phyloP scores from a whole-genome alignment of 2,113 vertebrate genomes.

The Steatornis caripensis region DNA sequence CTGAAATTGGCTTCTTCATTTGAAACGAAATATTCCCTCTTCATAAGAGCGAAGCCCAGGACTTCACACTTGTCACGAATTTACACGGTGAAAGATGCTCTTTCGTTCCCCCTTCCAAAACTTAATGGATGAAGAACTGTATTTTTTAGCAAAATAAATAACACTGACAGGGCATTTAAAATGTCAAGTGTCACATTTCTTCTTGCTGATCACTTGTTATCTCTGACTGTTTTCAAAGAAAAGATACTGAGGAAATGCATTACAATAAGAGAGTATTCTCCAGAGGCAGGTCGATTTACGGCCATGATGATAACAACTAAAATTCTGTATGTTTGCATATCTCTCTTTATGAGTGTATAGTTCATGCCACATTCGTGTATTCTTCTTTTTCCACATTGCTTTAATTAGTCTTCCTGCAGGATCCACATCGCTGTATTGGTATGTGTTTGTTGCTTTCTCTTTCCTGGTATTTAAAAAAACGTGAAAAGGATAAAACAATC shows the following conservation, averaged over 20 bases:
- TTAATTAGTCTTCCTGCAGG: background rate
- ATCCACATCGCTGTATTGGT: background rate
- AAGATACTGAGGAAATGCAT: background rate
- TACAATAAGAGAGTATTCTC: background rate
- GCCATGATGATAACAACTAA: background rate
- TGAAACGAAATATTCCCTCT: background rate
- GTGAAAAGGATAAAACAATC: background rate
- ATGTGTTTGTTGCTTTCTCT: background rate
- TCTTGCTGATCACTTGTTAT: background rate
- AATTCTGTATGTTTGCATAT: background rate
- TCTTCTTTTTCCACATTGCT: background rate
- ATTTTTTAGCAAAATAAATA: conserved; percentile 22
- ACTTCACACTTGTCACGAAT: background rate
- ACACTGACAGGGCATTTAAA: background rate
- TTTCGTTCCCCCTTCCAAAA: background rate
- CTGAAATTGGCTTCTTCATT: background rate
- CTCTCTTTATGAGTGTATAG: background rate
- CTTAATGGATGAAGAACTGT: background rate
- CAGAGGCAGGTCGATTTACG: background rate
- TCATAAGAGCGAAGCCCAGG: background rate
- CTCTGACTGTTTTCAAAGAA: conserved; percentile 15
- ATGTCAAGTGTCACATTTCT: background rate
- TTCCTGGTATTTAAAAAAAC: background rate
- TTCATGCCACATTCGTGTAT: background rate
- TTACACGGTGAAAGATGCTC: background rate